phyloP scores from a whole-genome alignment of 2,888 invertebrate genomes.

The Maniola hyperantus region DNA sequence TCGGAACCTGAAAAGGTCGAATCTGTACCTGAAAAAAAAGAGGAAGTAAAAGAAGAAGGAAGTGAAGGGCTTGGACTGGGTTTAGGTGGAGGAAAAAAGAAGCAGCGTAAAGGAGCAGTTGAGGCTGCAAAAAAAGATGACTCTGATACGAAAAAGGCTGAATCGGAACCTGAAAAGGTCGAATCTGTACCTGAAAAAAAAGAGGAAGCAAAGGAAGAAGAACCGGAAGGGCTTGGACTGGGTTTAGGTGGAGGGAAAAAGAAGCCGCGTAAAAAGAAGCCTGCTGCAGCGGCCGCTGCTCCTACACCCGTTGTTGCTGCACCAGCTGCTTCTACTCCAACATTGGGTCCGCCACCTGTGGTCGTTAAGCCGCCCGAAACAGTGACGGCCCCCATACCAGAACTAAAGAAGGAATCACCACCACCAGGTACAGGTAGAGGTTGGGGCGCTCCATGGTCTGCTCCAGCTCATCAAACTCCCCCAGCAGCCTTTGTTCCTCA shows the following conservation, averaged over 20 bases:
- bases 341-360: background rate
- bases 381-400: background rate
- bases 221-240: conserved; percentile 40
- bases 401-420: conserved; percentile 12
- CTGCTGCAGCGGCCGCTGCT: conserved; percentile 18
- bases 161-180: conserved; percentile 28
- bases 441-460: conserved; percentile 17
- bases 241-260: conserved; percentile 44
- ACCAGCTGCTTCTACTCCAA: conserved; percentile 8
- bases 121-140: conserved; percentile 19
- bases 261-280: conserved; percentile 49
- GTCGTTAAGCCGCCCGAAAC: background rate
- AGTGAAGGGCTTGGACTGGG: conserved; percentile 41
- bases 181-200: conserved; percentile 18
- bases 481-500: background rate
- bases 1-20: conserved; percentile 28
- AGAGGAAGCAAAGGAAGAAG: conserved; percentile 41
- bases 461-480: conserved; percentile 2
- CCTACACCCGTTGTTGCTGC: conserved; percentile 20
- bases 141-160: conserved; percentile 19
- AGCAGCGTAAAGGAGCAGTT: conserved; percentile 39
- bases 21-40: conserved; percentile 15
- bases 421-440: conserved; percentile 28
- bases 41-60: conserved; percentile 42
- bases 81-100: conserved; percentile 44